A percentile compares a stretch with the other conserved stretches of the same genome.
phyloP scores from a whole-genome alignment of 2,113 vertebrate genomes.

The Danionella cerebrum region DNA sequence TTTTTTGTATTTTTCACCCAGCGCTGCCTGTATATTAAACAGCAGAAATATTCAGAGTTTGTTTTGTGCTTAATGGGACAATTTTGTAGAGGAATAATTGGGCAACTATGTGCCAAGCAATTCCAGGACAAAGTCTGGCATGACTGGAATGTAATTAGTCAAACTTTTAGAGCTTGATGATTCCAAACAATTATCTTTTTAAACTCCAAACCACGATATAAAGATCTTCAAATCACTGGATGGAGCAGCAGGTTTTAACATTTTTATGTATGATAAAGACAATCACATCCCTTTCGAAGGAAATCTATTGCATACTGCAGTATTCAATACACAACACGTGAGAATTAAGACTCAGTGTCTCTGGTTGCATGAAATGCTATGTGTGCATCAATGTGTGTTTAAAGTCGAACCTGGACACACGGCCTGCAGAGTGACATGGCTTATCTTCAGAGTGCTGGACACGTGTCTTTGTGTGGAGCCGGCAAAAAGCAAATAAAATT shows the following conservation, averaged over 20 bases:
- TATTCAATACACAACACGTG: background rate
- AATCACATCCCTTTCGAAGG: no score
- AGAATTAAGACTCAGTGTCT: no score
- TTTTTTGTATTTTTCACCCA: no score
- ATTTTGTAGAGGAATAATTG: background rate
- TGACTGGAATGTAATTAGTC: conserved; percentile 14
- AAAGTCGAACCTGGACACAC: conserved; percentile 74
- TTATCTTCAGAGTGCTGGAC: conserved; percentile 72
- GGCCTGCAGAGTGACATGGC: conserved; percentile 73
- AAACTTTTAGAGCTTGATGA: background rate
- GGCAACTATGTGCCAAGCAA: background rate
- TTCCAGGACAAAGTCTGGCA: background rate
- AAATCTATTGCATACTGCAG: no score
- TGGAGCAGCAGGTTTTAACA: no score
- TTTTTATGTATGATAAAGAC: no score
- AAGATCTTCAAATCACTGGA: no score
- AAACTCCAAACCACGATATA: no score
- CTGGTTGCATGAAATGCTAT: no score
- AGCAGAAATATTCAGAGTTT: background rate
- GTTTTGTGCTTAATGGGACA: background rate
- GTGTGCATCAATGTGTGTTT: no score
- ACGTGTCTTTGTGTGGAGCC: conserved; percentile 80
- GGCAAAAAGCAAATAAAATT: conserved; percentile 82
- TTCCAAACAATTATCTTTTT: background rate
- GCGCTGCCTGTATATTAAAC: no score